A percentile compares a stretch with the other conserved stretches of the same genome.
phyloP scores from a whole-genome alignment of 2,113 vertebrate species.

The Pyrgilauda ruficollis region DNA sequence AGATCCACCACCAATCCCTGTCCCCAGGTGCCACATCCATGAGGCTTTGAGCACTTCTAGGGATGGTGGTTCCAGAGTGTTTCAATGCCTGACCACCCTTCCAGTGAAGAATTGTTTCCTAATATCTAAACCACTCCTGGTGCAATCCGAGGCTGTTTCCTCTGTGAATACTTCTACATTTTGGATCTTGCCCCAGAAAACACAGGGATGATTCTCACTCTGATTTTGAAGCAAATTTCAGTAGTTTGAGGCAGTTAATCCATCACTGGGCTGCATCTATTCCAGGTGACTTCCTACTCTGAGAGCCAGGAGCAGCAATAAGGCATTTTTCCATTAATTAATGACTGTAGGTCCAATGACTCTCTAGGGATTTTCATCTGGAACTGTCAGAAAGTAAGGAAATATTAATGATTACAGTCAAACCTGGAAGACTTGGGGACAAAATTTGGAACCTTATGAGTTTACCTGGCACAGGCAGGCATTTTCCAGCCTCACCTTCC shows the following conservation, averaged over 20 bases:
- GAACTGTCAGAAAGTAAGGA: not conserved
- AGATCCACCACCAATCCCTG: not conserved
- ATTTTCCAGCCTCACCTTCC: not conserved
- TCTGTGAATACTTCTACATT: not conserved
- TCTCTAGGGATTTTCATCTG: not conserved
- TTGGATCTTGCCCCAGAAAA: not conserved
- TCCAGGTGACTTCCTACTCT: not conserved
- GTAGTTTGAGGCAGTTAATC: not conserved
- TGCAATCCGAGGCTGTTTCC: not conserved
- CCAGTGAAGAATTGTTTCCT: no score
- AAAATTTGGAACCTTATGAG: not conserved
- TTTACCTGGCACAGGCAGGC: not conserved
- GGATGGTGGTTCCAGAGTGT: not conserved
- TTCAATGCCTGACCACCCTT: not conserved
- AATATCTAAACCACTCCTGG: not conserved
- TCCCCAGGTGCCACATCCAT: not conserved
- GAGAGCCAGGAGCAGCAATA: not conserved
- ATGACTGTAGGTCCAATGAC: not conserved
- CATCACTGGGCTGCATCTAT: accelerated
- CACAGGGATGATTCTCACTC: not conserved
- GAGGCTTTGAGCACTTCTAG: not conserved
- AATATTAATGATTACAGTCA: not conserved
- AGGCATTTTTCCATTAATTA: not conserved
- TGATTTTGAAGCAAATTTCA: not conserved
- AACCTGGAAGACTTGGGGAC: not conserved